These are phyloP conservation scores for Cnemophilus loriae DNA, from an alignment of 2,113 vertebrate species.

Conservation along the genomic window DNA sequence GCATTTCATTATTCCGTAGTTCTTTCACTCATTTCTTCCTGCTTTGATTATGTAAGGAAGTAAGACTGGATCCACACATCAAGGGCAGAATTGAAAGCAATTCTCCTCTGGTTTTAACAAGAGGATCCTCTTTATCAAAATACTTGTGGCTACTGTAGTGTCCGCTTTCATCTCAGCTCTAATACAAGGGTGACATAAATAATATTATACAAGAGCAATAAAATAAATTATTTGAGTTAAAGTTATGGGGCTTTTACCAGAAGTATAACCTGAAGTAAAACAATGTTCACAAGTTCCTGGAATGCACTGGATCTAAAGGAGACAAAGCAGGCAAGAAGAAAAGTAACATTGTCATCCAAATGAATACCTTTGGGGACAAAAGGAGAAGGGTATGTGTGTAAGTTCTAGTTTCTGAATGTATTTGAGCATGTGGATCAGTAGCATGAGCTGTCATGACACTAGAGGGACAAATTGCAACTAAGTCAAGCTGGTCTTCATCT, in stretches of 20 bases:
- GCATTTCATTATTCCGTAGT: not conserved
- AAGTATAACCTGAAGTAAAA: not conserved
- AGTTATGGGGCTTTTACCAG: not conserved
- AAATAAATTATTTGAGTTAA: not conserved
- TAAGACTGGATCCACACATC: not conserved
- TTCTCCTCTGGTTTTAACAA: not conserved
- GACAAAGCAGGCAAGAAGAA: not conserved
- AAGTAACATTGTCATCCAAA: not conserved
- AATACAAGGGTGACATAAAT: not conserved
- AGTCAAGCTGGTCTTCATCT: not conserved
- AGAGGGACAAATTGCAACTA: not conserved
- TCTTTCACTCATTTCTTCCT: not conserved
- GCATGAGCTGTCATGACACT: not conserved
- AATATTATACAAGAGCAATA: not conserved
- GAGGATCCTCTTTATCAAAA: not conserved
- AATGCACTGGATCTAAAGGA: not conserved
- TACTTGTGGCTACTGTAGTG: not conserved
- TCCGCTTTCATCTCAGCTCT: not conserved
- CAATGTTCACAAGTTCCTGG: not conserved
- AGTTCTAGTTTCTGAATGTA: not conserved
- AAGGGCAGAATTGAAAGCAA: not conserved
- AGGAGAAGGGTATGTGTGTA: not conserved
- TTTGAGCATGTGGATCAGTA: not conserved
- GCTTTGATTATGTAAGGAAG: not conserved
- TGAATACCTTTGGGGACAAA: not conserved